Base-by-base conservation (phyloP, 2,888 invertebrate species). In the Spisula solida region DNA sequence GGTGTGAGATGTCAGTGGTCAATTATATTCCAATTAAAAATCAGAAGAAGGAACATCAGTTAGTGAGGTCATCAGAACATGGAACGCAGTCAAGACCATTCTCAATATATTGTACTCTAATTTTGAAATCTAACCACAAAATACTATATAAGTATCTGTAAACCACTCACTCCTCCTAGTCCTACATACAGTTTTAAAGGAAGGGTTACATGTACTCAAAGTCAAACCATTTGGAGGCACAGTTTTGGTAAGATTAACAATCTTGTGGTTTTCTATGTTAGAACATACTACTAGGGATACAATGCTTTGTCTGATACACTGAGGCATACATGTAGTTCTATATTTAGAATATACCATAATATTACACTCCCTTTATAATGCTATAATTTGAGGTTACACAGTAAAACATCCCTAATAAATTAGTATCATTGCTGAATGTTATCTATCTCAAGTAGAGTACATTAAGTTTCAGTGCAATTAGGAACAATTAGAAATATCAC, bases 191-290 rank as follows among this genome's bases (percentile, higher is more conserved):
- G 8, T n/a, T 6, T 4, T 60, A 1, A 60, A n/a, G 25, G 12
- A 25, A 12, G 25, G 60, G 2, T 66, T n/a, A 66, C 60, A 66
- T 66, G 60, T 66, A 66, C 60, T 66, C 25, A 66, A 25, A 66
- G n/a, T 25, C 25, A 66, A 66, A 25, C 25, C n/a, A n/a, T n/a
- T 0, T 41, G 2, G 60, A 25, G 25, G 60, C 60, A 66, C 2
- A 5, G 25, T 25, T n/a, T 25, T 20, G 60, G 60, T 25, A 10
- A 66, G 60, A 66, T n/a, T 66, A 10, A 66, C 60, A 66, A 25
- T 66, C 25, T 66, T 66, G 60, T 66, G 60, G 60, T 66, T 66
- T 66, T n/a, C 60, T 66, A 25, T 66, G 20, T 25, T 66, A 14
- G 18, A 18, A 60, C 60, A 60, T n/a, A 60, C 14, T 16, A 20